Conservation (phyloP, 2,113 vertebrate species). For the Aphyosemion australe region DNA sequence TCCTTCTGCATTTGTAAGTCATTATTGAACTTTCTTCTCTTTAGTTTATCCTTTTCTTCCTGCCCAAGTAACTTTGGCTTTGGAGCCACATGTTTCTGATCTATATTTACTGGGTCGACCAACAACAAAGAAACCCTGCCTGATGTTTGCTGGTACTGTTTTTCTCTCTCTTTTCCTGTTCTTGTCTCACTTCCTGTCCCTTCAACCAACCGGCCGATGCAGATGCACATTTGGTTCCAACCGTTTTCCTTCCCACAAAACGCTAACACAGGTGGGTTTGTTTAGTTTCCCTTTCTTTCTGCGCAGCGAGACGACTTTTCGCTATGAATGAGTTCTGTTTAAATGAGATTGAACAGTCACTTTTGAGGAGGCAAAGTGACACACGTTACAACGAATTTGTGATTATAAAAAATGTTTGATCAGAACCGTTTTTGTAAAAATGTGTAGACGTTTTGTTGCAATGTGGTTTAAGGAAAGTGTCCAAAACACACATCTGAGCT, state of each 20-base stretch:
- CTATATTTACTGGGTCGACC: not conserved
- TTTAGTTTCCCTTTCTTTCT: too few relatives aligned
- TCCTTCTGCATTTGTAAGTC: not conserved
- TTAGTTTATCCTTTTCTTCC: not conserved
- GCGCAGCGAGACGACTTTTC: too few relatives aligned
- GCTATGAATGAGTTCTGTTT: not conserved
- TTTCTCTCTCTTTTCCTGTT: not conserved
- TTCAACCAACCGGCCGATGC: not conserved
- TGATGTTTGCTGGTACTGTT: not conserved
- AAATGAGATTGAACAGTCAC: too few relatives aligned
- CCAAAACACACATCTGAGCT: not conserved
- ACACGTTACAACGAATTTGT: too few relatives aligned
- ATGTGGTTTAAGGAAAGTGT: constrained; percentile 10
- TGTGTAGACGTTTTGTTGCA: constrained; percentile 25
- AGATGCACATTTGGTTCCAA: not conserved
- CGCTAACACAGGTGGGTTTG: too few relatives aligned
- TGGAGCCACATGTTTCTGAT: constrained; percentile 9
- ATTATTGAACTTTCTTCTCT: not conserved
- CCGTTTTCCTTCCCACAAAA: too few relatives aligned
- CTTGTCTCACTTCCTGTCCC: not conserved
- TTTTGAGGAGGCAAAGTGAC: too few relatives aligned
- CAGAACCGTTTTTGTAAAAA: constrained; percentile 11
- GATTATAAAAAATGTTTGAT: not conserved
- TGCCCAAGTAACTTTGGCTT: not conserved
- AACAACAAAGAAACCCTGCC: not conserved